These are phyloP conservation scores for Neocrepidodera transversa DNA, from an alignment of 2,888 invertebrate species.

Conservation along the genomic window DNA sequence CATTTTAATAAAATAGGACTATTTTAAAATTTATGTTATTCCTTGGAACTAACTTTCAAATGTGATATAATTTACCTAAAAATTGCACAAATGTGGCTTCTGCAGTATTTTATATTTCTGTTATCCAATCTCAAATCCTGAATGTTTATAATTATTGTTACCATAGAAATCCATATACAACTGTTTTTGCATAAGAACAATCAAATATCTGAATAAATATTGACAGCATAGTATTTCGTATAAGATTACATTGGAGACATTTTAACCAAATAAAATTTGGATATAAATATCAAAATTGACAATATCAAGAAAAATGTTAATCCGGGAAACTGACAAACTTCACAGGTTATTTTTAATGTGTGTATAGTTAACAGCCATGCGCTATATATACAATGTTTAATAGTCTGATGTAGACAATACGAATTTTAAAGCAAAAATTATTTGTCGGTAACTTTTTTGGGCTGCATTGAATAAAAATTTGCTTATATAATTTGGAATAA, in stretches of 20 bases:
- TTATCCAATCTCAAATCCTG: too few species aligned
- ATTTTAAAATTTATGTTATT: too few species aligned
- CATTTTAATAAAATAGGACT: too few species aligned
- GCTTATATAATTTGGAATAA: constrained; percentile 2
- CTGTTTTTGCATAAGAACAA: constrained; percentile 3
- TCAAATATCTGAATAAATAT: not conserved
- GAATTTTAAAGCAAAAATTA: constrained; percentile 17
- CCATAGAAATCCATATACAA: not conserved
- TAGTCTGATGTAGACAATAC: constrained; percentile 42
- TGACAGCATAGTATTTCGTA: not conserved
- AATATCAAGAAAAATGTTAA: too few species aligned
- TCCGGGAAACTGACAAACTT: not conserved
- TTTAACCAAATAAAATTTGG: too few species aligned
- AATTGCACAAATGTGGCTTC: too few species aligned
- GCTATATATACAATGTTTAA: constrained; percentile 33
- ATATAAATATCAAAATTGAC: too few species aligned
- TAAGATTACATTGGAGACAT: not conserved
- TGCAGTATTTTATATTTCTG: too few species aligned
- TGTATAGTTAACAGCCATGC: constrained; percentile 36
- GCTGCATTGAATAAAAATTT: not conserved
- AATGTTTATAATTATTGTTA: too few species aligned
- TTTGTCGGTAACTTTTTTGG: not conserved
- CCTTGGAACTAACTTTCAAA: too few species aligned
- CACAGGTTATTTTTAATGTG: constrained; percentile 11
- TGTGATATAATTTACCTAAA: too few species aligned